Evolutionary conservation across 2,113 vertebrate species (phyloP), one percentile per base, ranked within the genome.

Genomic region (Pongo abelii): DNA sequence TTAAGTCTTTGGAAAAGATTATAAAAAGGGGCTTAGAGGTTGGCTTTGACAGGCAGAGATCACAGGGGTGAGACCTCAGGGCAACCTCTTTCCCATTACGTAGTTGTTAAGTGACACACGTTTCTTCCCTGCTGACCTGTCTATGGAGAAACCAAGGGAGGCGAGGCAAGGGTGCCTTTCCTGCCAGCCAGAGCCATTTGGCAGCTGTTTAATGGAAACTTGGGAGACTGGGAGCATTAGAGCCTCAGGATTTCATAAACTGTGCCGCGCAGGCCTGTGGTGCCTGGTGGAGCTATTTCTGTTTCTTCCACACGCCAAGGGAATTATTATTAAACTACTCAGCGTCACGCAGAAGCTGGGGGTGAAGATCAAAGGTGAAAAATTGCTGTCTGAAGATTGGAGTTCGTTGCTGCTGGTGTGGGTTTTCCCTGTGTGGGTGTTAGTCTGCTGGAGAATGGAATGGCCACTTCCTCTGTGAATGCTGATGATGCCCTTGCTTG

Each of bases 21-120:
- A 89, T 93, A 83, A 91, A 78, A 93, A 86, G 96, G 84, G 52
- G 59, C 70, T 86, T 1, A 0, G 84, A 96, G 84, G 86, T 89
- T 35, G 32, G 48, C 69, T 84, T 57, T 96, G 97, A 95, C 89
- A 94, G 94, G 69, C 96, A 89, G 93, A 84, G 89, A 94, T 88
- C 91, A 64, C 40, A 59, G 88, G 59, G 85, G 87, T 77, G 27
- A 38, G 92, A 75, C 84, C 94, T 55, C 25, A 27, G 69, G 14
- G 40, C 0, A 10, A 78, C 92, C 87, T 97, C 92, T 79, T 90
- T 95, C 93, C 95, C 92, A 97, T 98, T 97, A 96, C 2, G 2
- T 72, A 50, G 61, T 55, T 2, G 11, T 59, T 87, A 80, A 96
- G 84, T 89, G 84, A 57, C 89, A 50, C 20, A 0, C 0, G 0